Evolutionary conservation across 2,113 vertebrate species (phyloP).

Genomic region (Desmodus rotundus): DNA sequence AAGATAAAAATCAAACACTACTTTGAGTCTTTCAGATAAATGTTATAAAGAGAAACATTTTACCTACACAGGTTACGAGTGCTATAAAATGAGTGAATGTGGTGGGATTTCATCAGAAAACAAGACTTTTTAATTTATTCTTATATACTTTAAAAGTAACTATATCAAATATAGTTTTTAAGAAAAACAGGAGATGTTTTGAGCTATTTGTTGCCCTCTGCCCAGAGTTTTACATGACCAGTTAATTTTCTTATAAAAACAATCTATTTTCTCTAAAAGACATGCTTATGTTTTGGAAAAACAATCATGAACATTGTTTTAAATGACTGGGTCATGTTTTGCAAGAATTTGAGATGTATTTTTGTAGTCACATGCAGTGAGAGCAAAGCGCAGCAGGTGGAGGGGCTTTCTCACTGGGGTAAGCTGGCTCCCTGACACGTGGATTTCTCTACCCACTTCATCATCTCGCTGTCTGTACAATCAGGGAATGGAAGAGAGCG

Average conservation of each 20-base stretch:
- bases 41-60: background rate
- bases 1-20: background rate
- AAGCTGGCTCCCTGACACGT: background rate
- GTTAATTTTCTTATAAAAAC: background rate
- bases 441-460: background rate
- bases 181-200: background rate
- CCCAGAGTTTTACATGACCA: background rate
- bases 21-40: background rate
- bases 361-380: background rate
- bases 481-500: background rate
- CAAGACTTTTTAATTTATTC: background rate
- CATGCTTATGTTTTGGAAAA: background rate
- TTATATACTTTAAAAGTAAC: background rate
- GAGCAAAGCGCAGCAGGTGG: background rate
- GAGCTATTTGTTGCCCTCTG: background rate
- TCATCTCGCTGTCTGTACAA: too few relatives aligned
- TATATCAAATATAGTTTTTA: background rate
- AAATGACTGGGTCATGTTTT: background rate
- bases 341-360: background rate
- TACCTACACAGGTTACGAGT: background rate
- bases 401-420: background rate
- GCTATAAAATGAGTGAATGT: background rate
- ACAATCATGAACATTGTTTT: background rate
- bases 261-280: background rate
- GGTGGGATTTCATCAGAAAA: background rate